Conservation (phyloP, 2,113 vertebrate genomes). For the Mellivora capensis region DNA sequence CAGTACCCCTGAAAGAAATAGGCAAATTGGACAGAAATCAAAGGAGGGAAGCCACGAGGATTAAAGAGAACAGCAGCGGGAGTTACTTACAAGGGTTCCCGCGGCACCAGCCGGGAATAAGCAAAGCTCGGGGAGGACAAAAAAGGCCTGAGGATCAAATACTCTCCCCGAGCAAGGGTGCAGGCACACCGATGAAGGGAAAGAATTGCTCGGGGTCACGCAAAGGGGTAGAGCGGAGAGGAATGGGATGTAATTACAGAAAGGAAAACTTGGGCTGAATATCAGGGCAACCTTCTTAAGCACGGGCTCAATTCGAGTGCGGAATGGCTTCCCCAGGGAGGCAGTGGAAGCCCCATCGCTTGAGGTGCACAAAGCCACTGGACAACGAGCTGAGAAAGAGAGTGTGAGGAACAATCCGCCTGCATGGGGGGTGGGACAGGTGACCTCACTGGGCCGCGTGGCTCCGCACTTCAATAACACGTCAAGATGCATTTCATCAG, state of each 20-base stretch:
- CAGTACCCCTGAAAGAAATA: constrained; percentile 71
- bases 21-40: constrained; percentile 75
- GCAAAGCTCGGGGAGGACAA: constrained; percentile 60
- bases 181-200: constrained; percentile 67
- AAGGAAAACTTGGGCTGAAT: constrained; percentile 69
- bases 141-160: constrained; percentile 72
- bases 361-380: constrained; percentile 71
- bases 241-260: constrained; percentile 75
- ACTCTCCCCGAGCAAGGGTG: constrained; percentile 57
- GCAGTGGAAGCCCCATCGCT: constrained; percentile 71
- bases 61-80: constrained; percentile 63
- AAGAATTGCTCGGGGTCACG: constrained; percentile 66
- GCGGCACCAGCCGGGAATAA: constrained; percentile 61
- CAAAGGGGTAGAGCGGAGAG: constrained; percentile 59
- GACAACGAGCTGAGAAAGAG: constrained; percentile 73
- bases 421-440: constrained; percentile 54
- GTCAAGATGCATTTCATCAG: constrained; percentile 62
- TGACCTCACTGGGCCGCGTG: constrained; percentile 1
- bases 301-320: constrained; percentile 19
- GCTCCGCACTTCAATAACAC: constrained; percentile 64
- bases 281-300: constrained; percentile 52
- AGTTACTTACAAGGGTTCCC: constrained; percentile 63
- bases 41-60: constrained; percentile 61
- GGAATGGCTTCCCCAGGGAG: constrained; percentile 71
- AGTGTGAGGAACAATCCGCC: constrained; percentile 58